Base-by-base conservation (phyloP, 1,140 invertebrate genomes). In the Oncopodura yosiiana region DNA sequence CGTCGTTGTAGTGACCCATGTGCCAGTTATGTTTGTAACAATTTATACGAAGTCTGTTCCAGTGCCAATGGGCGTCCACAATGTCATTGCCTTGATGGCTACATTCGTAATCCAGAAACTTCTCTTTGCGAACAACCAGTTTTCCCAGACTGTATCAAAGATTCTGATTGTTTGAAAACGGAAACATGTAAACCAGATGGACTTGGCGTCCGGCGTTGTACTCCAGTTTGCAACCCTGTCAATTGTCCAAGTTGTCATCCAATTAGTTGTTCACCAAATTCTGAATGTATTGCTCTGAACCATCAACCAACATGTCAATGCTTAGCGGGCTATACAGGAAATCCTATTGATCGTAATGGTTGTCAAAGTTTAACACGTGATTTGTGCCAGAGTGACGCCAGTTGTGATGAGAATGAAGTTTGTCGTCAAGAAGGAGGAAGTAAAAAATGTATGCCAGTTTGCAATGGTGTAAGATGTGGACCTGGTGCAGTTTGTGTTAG, bases 331-430 rank as follows among this genome's bases (percentile, higher is more conserved):
- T 91, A 78, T 67, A 77, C 78, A 18, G 89, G 88, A 16, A 90
- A 92, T 74, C 87, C 89, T 3, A 88, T 90, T 64, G 87, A 91
- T 66, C 77, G 89, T 16, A 81, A 81, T 55, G 90, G 90, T 8
- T 94, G 90, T 65, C 75, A 80, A 56, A 76, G 77, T 11, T 68
- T 80, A 1, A 71, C 78, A 2, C 79, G 80, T 67, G 81, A 90
- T 65, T 75, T 82, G 67, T 93, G 88, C 65, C 69, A 71, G n/a
- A 78, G 78, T 26, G 83, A 91, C 69, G 80, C 78, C 38, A 82
- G 91, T 66, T 93, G 88, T 65, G 67, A 79, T 16, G 87, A 91
- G 73, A 79, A 79, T 51, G 81, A 89, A 64, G 78, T 79, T 2
- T 91, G 88, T 67, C 76, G 75, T 60, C 66, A 70, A 12, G 70